phyloP scores from a whole-genome alignment of 2,888 invertebrate genomes.

The Perithous albicinctus region DNA sequence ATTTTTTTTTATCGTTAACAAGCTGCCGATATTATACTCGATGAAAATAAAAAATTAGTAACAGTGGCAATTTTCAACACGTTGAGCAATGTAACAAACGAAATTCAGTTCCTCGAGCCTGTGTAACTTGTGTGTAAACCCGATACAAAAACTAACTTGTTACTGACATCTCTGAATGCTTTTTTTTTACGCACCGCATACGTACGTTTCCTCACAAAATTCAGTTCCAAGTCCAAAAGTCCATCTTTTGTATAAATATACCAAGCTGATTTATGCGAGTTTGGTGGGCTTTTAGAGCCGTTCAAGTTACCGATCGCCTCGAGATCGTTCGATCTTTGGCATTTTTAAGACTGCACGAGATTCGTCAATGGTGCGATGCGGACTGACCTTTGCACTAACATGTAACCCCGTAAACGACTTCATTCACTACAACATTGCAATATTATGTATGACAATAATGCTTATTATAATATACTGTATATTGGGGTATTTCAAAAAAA shows the following conservation, averaged over 20 bases:
- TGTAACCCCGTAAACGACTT: slow-evolving; percentile 29
- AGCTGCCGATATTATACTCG: too few species aligned
- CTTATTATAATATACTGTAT: background rate
- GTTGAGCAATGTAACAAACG: too few species aligned
- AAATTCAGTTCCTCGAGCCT: too few species aligned
- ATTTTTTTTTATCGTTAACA: too few species aligned
- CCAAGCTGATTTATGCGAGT: background rate
- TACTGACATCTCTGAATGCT: background rate
- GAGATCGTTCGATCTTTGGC: slow-evolving; percentile 23
- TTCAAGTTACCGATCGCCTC: background rate
- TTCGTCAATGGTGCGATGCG: slow-evolving; percentile 82
- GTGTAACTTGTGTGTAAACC: too few species aligned
- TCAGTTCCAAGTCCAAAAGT: slow-evolving; percentile 7
- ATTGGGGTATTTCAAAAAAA: too few species aligned
- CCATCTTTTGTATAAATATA: slow-evolving; percentile 63
- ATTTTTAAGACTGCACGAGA: slow-evolving; percentile 62
- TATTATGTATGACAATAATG: slow-evolving; percentile 1
- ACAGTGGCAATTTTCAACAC: too few species aligned
- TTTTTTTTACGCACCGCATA: background rate
- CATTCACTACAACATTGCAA: slow-evolving; percentile 12
- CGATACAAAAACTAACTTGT: too few species aligned
- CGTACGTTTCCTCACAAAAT: slow-evolving; percentile 1
- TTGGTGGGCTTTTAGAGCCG: background rate
- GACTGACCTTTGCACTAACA: slow-evolving; percentile 71
- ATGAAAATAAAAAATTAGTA: too few species aligned